Base-by-base conservation (phyloP, 2,888 invertebrate genomes). In the Cataglyphis livida region DNA sequence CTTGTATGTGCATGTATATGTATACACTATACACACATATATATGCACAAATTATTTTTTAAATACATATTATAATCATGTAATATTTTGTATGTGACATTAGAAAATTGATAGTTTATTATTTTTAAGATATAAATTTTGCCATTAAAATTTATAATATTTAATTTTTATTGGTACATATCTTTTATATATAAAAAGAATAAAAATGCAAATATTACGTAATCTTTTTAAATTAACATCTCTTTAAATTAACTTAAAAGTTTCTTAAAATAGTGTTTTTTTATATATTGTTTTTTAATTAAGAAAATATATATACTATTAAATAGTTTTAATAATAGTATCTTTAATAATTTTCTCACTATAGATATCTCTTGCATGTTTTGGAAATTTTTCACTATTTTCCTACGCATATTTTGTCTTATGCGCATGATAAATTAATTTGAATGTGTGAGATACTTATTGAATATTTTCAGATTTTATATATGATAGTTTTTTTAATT, bases 341-440 rank as follows among this genome's bases (percentile, higher is more conserved):
- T 83, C 48, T 81, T 84, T 85, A 74, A 62, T 85, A 87, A 87
- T 81, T 83, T 87, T 84, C 74, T 85, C 79, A 89, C 90, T 87
- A 91, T 88, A 90, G 87, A 91, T 86, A 90, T 93, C 92, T 44
- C 3, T 92, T 90, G 94, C 94, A 94, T 94, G 94, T 92, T 91
- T 93, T 92, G 92, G 93, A 92, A 90, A 91, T 91, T 91, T 92
- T 90, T 93, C 90, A 92, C 91, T 92, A 91, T 93, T 91, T 94
- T 91, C 93, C 92, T 92, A 93, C 91, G 92, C 90, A 93, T 91
- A 41, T 12, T 92, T 92, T 92, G 88, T 93, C 93, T 94, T 94
- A 92, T 91, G 93, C 93, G 94, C 94, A 93, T 94, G 94, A 90
- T 91, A 92, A 88, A 90, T 89, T 92, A 90, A 85, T 89, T 91